Evolutionary conservation across 2,888 invertebrate species (phyloP).

Genomic region (Lasioglossum morio): DNA sequence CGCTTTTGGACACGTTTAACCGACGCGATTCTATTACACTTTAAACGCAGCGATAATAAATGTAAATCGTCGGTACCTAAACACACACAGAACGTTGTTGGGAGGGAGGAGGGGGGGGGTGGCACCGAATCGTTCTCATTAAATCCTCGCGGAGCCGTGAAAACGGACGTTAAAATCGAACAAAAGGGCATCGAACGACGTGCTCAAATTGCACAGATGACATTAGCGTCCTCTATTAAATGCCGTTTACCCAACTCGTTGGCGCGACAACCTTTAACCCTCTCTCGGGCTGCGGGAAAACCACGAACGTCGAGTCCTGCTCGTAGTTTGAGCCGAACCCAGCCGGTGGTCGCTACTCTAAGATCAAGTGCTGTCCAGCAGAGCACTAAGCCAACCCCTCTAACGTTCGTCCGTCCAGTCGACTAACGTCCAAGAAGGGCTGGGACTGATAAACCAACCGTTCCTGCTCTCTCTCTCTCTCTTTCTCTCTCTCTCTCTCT

Average conservation of each 20-base stretch:
- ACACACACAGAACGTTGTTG: not conserved
- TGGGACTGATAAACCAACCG: conserved; percentile 81
- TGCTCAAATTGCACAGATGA: conserved; percentile 55
- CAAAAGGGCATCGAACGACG: conserved; percentile 54
- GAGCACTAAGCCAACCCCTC: conserved; percentile 72
- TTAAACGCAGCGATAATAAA: not conserved
- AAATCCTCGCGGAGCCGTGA: not conserved
- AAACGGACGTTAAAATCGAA: conserved; percentile 18
- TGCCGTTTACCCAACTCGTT: conserved; percentile 80
- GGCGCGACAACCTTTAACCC: conserved; percentile 78
- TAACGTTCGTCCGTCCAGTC: conserved; percentile 73
- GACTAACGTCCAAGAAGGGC: conserved; percentile 73
- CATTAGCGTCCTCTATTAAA: conserved; percentile 79
- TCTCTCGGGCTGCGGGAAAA: conserved; percentile 76
- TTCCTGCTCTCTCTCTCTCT: conserved; percentile 60
- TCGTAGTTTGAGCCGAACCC: conserved; percentile 79
- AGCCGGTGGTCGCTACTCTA: conserved; percentile 77
- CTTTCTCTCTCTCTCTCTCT: conserved; percentile 30
- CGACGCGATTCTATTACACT: not conserved
- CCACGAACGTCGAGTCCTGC: conserved; percentile 77
- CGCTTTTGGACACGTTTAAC: not conserved
- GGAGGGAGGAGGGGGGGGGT: too few species aligned
- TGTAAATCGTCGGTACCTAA: not conserved
- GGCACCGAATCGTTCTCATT: not conserved
- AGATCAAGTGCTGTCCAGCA: conserved; percentile 82